Evolutionary conservation across 2,888 invertebrate species (phyloP).

Genomic region (Ophion ventricosus): DNA sequence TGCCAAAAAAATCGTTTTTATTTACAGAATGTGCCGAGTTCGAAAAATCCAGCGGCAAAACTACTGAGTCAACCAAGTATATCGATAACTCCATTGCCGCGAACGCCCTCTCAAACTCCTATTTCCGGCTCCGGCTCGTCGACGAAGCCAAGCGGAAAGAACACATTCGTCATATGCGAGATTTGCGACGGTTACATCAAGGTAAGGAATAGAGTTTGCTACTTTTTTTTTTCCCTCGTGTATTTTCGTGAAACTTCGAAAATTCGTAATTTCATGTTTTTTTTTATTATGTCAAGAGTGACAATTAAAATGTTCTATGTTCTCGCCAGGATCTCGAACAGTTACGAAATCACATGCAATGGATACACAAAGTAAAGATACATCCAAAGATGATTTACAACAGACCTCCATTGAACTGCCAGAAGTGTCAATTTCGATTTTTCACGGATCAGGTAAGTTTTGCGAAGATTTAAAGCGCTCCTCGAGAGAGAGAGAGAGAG

Average conservation of each 20-base stretch:
- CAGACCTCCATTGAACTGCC: constrained; percentile 96
- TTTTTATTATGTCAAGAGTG: not conserved
- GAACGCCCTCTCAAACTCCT: constrained; percentile 84
- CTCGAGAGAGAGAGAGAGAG: too few species aligned
- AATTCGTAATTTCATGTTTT: not conserved
- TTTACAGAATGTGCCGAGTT: constrained; percentile 80
- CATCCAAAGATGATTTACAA: constrained; percentile 98
- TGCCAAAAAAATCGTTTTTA: not conserved
- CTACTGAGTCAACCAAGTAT: constrained; percentile 92
- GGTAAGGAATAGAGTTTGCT: constrained; percentile 75
- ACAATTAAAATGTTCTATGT: not conserved
- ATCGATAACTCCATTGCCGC: constrained; percentile 94
- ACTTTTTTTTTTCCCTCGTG: not conserved
- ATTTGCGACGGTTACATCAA: constrained; percentile 98
- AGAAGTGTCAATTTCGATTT: constrained; percentile 97
- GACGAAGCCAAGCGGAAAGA: constrained; percentile 86
- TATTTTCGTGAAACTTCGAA: too few species aligned
- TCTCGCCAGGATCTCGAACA: constrained; percentile 91
- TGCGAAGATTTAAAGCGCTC: not conserved
- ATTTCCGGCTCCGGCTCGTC: constrained; percentile 81
- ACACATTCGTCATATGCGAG: constrained; percentile 96
- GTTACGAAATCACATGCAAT: constrained; percentile 97
- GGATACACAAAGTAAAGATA: constrained; percentile 98
- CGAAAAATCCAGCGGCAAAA: constrained; percentile 83
- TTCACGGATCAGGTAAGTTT: constrained; percentile 90